Evolutionary conservation across 2,797 vertebrate genomes (phyloP).

Genomic region (Gymnoscopelus braueri): DNA sequence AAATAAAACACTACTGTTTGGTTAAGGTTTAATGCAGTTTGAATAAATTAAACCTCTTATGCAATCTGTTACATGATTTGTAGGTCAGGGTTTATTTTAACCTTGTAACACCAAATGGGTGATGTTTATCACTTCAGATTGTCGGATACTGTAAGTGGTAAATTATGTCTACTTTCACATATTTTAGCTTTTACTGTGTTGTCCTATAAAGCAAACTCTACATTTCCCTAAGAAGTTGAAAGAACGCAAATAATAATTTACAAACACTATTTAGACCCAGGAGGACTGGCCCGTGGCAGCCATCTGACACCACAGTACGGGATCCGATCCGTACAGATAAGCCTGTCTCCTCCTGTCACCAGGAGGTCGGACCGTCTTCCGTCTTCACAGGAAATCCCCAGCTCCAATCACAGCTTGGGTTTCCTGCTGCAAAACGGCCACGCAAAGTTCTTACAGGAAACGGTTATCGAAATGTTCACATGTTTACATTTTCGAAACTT

Average conservation of each 20-base stretch:
- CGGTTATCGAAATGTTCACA: background rate
- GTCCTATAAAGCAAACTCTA: no score
- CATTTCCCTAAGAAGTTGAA: no score
- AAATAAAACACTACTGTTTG: no score
- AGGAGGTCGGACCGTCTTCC: constrained; percentile 29
- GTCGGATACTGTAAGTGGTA: no score
- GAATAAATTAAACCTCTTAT: no score
- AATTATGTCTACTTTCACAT: no score
- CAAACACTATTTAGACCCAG: background rate
- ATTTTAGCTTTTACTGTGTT: no score
- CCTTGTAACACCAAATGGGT: background rate
- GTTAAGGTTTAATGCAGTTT: no score
- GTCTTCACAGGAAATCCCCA: constrained; percentile 41
- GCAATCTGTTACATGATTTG: no score
- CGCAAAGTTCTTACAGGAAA: background rate
- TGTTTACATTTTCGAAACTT: no score
- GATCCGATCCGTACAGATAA: constrained; percentile 21
- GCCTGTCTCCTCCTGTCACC: constrained; percentile 12
- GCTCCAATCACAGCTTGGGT: constrained; percentile 21
- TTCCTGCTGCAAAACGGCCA: constrained; percentile 12
- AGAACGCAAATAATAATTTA: background rate
- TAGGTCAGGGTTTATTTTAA: background rate
- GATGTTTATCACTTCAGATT: background rate
- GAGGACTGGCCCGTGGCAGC: background rate
- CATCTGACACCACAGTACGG: constrained; percentile 10